These are phyloP conservation scores for Cherax destructor DNA, from an alignment of 1,140 invertebrate genomes.

Conservation along the genomic window DNA sequence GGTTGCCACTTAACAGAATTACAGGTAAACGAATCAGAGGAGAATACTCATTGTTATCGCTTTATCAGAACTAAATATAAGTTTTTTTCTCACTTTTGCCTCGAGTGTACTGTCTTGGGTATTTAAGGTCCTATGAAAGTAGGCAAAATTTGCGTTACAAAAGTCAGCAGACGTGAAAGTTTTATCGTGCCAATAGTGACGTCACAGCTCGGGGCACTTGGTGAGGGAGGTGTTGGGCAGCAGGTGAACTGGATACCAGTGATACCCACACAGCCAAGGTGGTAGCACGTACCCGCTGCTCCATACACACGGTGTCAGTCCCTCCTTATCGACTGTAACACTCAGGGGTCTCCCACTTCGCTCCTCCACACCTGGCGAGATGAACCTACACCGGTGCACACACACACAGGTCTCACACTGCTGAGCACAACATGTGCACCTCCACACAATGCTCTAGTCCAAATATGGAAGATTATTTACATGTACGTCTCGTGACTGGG, in stretches of 20 bases:
- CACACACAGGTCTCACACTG: not conserved
- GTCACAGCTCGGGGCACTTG: not conserved
- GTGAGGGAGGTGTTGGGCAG: not conserved
- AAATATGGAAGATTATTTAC: not conserved
- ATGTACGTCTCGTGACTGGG: not conserved
- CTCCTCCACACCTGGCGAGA: not conserved
- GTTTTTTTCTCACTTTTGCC: not conserved
- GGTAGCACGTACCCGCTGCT: not conserved
- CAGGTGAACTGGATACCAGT: conserved; percentile 15
- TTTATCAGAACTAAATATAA: not conserved
- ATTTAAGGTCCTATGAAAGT: not conserved
- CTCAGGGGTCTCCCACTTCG: not conserved
- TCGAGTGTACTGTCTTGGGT: not conserved
- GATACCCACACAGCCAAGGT: not conserved
- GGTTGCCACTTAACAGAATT: not conserved
- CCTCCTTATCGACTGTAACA: not conserved
- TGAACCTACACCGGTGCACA: not conserved
- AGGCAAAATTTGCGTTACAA: not conserved
- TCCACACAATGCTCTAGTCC: not conserved
- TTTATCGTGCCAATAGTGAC: conserved; percentile 13
- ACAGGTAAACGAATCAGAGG: not conserved
- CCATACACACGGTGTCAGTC: not conserved
- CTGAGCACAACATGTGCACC: not conserved
- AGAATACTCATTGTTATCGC: not conserved
- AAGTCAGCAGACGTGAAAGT: conserved; percentile 18